Base-by-base conservation (phyloP, 2,888 invertebrate species). In the Metellina segmentata region DNA sequence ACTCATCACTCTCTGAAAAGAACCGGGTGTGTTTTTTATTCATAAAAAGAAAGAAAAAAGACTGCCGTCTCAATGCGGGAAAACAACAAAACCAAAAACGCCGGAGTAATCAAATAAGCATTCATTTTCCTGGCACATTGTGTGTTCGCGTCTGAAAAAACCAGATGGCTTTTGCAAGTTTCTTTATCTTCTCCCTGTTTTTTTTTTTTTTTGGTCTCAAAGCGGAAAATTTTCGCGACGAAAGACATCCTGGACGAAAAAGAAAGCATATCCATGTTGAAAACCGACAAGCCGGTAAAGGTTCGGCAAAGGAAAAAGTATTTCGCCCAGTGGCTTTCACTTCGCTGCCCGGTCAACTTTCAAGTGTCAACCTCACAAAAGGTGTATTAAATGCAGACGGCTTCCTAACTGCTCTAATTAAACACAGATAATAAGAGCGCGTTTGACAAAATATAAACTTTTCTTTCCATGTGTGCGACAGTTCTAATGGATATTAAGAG, bases 101-200 rank as follows among this genome's bases (percentile, higher is more conserved):
- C 69, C 11, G 48, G 82, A 20, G 83, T 89, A 89, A 89, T 89
- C 89, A 89, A 89, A 89, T 89, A 89, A 78, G 89, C 89, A 89
- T 89, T 89, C 79, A 90, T 90, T 90, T 85, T 78, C 72, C 13
- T n/a, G 19, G 82, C 61, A 34, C 34, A 89, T 69, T 83, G 85
- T 85, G 49, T 74, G 51, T 49, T 78, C 51, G 74, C 74, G 52
- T 48, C 85, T 51, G 34, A 85, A 85, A 82, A 82, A 85, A 81
- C 72, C 79, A 74, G 90, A 90, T 69, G 89, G 83, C 52, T 83
- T 51, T 78, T 53, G 75, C 69, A 51, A 2, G 78, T 69, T 69
- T 16, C 34, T 20, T 72, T 69, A 9, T 48, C 20, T 61, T 48
- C 6, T 13, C n/a, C 9, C 7, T 6, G 8, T 19, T 82, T 70